Base-by-base conservation (phyloP, 92 coral and sea anemone species). In the Phymanthus crucifer region DNA sequence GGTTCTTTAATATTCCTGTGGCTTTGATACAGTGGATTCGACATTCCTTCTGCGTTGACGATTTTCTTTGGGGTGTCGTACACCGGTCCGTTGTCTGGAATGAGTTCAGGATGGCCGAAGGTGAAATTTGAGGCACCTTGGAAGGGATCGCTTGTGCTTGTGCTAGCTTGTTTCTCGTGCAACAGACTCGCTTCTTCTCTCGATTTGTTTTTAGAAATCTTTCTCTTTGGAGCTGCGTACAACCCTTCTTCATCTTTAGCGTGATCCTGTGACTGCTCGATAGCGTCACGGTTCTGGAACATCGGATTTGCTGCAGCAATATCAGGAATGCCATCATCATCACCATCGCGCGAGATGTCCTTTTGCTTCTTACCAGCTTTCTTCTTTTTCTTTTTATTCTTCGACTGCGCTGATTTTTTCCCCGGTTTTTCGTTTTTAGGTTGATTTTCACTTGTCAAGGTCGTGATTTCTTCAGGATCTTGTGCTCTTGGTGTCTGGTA, bases 241-340 rank as follows among this genome's bases (percentile, higher is more conserved):
- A 74, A 27, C 4, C 46, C 46, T 21, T 72, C 57, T 1, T 72
- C 76, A 17, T 74, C 66, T 23, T 74, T 35, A n/a, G 79, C 13
- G 8, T 26, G 27, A 3, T 31, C 57, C 66, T 56, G 67, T 3
- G 69, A 17, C 32, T n/a, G n/a, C 46, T 57, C 0, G 79, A 45
- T 13, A 26, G 57, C 73, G 40, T 33, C 70, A 27, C 85, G 78
- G 32, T 27, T 81, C 38, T 57, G 70, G 47, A 81, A 81, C 85
- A 81, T 81, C 66, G 85, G 85, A 33, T 81, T 81, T 12, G 38
- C 78, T 10, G 69, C 33, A 2, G 85, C 52, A n/a, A 81, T 40
- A 24, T 81, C 73, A 10, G 78, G 85, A 29, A 34, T 64, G 9
- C 33, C 66, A 35, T 68, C 77, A 19, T 32, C 52, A 65, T 27